Evolutionary conservation across 2,797 vertebrate species (phyloP).

Genomic region (Neosilurus hyrtlii): DNA sequence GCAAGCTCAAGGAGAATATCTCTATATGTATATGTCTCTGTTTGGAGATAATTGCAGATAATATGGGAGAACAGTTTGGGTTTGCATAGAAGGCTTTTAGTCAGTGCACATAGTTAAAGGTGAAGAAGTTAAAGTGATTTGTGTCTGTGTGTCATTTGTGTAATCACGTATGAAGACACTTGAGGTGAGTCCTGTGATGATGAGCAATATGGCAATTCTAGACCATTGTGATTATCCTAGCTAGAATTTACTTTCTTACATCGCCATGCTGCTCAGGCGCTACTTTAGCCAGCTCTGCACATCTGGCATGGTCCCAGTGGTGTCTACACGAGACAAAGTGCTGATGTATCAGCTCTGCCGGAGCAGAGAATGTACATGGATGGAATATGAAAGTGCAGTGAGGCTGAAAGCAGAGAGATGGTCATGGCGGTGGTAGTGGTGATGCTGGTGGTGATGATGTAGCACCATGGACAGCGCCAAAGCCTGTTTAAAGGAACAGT

Average conservation of each 20-base stretch:
- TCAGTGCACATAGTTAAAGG: neutral
- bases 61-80: neutral
- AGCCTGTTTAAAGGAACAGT: neutral
- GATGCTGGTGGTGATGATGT: slow-evolving; percentile 48
- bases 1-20: too few relatives aligned
- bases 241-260: neutral
- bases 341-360: slow-evolving; percentile 63
- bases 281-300: slow-evolving; percentile 10
- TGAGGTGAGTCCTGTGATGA: neutral
- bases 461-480: slow-evolving; percentile 72
- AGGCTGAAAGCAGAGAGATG: slow-evolving; percentile 49
- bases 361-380: slow-evolving; percentile 37
- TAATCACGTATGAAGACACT: neutral
- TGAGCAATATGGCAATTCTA: neutral
- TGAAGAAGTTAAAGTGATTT: neutral
- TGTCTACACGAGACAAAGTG: slow-evolving; percentile 55
- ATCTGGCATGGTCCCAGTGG: slow-evolving; percentile 19
- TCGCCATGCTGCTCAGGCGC: neutral
- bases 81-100: neutral
- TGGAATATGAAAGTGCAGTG: slow-evolving; percentile 60
- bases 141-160: neutral
- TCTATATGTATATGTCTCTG: too few relatives aligned
- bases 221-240: neutral
- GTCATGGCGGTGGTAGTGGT: slow-evolving; percentile 36
- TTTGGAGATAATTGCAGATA: neutral